These are phyloP conservation scores for Andrena bicolor DNA, from an alignment of 2,888 invertebrate genomes.

Conservation along the genomic window DNA sequence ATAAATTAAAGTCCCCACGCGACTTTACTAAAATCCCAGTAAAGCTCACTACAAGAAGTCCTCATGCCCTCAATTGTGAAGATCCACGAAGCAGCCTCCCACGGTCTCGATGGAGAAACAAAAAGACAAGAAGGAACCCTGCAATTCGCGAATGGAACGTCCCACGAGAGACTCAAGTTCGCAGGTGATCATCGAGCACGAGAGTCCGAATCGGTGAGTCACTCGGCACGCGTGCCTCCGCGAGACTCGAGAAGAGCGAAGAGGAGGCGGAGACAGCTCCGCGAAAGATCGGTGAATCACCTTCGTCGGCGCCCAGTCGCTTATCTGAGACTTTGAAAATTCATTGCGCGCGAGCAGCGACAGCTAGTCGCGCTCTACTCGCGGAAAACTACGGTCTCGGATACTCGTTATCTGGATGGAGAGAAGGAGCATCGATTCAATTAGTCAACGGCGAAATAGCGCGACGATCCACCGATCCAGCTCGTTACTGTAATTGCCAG, in stretches of 20 bases:
- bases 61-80: too few species aligned
- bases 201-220: slow-evolving; percentile 58
- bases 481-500: background rate
- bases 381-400: background rate
- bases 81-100: too few species aligned
- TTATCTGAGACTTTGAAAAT: slow-evolving; percentile 35
- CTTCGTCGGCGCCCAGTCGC: slow-evolving; percentile 4
- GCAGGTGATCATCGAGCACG: slow-evolving; percentile 49
- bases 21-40: too few species aligned
- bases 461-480: background rate
- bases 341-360: slow-evolving; percentile 15
- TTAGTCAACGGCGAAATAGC: slow-evolving; percentile 25
- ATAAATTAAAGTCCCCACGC: too few species aligned
- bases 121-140: too few species aligned
- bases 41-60: too few species aligned
- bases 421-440: background rate
- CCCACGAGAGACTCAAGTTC: background rate
- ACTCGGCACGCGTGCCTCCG: slow-evolving; percentile 35
- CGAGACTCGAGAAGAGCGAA: slow-evolving; percentile 9
- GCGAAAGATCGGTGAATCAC: slow-evolving; percentile 60
- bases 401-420: slow-evolving; percentile 5
- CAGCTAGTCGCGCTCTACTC: background rate
- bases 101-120: too few species aligned
- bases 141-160: too few species aligned
- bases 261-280: slow-evolving; percentile 21